These are phyloP conservation scores for Nymphalis c-album DNA, from an alignment of 2,888 invertebrate species.

Conservation along the genomic window DNA sequence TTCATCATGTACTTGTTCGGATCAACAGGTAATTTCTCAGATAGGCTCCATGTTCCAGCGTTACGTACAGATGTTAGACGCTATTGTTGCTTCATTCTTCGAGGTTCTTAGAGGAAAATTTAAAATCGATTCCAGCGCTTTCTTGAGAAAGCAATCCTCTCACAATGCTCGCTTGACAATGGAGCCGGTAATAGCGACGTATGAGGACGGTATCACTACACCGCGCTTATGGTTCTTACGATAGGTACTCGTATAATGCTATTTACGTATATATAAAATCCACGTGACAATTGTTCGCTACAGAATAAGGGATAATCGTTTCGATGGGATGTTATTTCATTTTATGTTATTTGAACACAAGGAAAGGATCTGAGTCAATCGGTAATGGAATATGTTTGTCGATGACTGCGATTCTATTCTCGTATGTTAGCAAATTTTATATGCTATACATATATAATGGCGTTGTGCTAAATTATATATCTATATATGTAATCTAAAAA, in stretches of 20 bases:
- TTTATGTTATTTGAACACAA: conserved; percentile 5
- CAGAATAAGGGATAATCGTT: conserved; percentile 18
- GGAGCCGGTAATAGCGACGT: conserved; percentile 63
- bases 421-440: not conserved
- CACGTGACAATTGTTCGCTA: conserved; percentile 34
- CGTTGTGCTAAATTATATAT: not conserved
- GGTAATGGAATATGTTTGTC: not conserved
- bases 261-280: conserved; percentile 54
- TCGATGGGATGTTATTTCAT: conserved; percentile 4
- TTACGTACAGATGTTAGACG: conserved; percentile 64
- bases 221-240: conserved; percentile 58
- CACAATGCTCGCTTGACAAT: conserved; percentile 73
- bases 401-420: not conserved
- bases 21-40: conserved; percentile 38
- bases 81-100: conserved; percentile 68
- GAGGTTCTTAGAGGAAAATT: conserved; percentile 63
- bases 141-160: conserved; percentile 75
- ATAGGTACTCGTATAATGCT: conserved; percentile 59
- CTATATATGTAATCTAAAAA: not conserved
- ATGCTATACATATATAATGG: not conserved
- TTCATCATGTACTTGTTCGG: conserved; percentile 6
- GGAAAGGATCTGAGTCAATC: not conserved
- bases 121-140: conserved; percentile 78
- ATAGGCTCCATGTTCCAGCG: conserved; percentile 50
- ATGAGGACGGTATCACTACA: conserved; percentile 65